Conservation (phyloP, 2,113 vertebrate genomes). For the Columba livia region DNA sequence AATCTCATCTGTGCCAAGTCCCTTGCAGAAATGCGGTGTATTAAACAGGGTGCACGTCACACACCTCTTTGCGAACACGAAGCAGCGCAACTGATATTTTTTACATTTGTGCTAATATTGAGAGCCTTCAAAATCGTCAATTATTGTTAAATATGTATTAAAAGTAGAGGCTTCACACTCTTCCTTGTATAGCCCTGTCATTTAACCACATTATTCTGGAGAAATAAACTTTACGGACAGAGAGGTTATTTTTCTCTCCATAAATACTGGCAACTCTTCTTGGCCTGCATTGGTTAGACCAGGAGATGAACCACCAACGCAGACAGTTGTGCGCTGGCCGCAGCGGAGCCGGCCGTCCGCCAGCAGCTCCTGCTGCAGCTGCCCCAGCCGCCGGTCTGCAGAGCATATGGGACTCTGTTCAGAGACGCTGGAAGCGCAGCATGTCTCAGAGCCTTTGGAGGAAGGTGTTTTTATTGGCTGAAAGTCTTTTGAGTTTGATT, state of each 20-base stretch:
- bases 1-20: background rate
- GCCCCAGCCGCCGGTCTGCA: too few relatives aligned
- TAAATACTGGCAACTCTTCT: background rate
- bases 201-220: background rate
- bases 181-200: background rate
- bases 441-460: background rate
- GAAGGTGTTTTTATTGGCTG: background rate
- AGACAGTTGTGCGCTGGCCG: background rate
- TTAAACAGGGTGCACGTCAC: background rate
- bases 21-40: background rate
- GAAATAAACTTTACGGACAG: background rate
- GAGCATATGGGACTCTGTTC: fast-evolving
- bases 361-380: background rate
- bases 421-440: fast-evolving
- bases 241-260: background rate
- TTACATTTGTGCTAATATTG: background rate
- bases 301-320: background rate
- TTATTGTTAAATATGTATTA: background rate
- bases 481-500: background rate
- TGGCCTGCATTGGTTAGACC: background rate
- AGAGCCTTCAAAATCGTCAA: background rate
- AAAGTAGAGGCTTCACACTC: background rate
- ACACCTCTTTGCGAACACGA: background rate
- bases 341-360: background rate
- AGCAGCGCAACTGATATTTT: background rate